Evolutionary conservation across 2,113 vertebrate genomes (phyloP), one percentile per base, ranked within the genome.

Genomic region (Sciurus niger): DNA sequence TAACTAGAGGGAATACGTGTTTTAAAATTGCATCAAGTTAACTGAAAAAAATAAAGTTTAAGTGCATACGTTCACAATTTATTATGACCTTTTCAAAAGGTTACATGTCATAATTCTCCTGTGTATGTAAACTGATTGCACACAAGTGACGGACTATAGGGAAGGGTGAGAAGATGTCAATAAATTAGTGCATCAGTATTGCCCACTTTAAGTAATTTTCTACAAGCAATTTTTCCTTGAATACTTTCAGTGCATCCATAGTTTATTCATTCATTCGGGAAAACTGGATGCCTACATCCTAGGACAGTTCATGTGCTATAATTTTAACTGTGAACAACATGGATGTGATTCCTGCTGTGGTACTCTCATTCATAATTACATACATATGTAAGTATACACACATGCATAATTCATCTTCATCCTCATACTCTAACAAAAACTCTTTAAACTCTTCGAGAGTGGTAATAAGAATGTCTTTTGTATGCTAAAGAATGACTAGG

Each of bases 1-100:
- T 72, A 72, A 51, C 14, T 25, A 58, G 20, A 88, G 48, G 25
- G 17, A 93, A 83, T 25, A 46, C 14, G 1, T 93, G 43, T 79
- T 89, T 70, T 70, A 74, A 84, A 84, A 88, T 16, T 77, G 9
- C 20, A 72, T 82, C 13, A 67, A 34, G 10, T 2, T 48, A 88
- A 63, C 14, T 96, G 37, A 82, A 73, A 95, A 79, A 32, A 77
- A 28, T 34, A 96, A 89, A 92, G 48, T 60, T 63, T 14, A 77
- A 9, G 22, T 65, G 20, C 6, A 84, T 43, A 20, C 22, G 55
- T 34, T 7, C 6, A 82, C 6, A 60, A 48, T 43, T 82, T 77
- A 34, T 46, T 55, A 30, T 5, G 6, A 55, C 34, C 32, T 73
- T 84, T n/a, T 90, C 30, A 34, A 76, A 93, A 76, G 16, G 28